These are phyloP conservation scores for Corydoras maculifer DNA, from an alignment of 2,113 vertebrate genomes.

Conservation along the genomic window DNA sequence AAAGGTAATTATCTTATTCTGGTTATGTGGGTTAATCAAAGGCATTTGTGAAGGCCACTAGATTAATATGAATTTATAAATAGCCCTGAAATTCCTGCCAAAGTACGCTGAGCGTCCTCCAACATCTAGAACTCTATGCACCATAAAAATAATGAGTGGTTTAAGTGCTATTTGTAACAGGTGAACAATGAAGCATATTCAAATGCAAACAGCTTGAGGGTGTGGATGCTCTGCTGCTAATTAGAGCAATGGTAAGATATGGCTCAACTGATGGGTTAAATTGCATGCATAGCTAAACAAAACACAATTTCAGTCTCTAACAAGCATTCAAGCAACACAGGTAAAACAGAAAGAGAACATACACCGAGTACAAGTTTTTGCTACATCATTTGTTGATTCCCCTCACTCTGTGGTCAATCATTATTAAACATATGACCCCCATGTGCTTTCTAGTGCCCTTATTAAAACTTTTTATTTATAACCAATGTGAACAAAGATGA, in stretches of 20 bases:
- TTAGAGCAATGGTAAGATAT: neutral
- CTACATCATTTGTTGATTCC: neutral
- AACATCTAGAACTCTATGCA: conserved; percentile 28
- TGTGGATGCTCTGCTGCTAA: neutral
- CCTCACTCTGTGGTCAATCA: neutral
- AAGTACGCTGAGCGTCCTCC: conserved; percentile 28
- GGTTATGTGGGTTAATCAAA: conserved; percentile 47
- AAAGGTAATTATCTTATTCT: conserved; percentile 50
- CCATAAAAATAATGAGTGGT: conserved; percentile 7
- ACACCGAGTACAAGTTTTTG: neutral
- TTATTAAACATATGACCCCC: neutral
- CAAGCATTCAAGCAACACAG: conserved; percentile 9
- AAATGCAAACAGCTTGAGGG: conserved; percentile 15
- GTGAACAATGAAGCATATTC: conserved; percentile 16
- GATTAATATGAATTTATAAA: conserved; percentile 46
- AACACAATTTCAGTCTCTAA: conserved; percentile 10
- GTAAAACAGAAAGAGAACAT: conserved; percentile 6
- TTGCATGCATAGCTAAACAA: neutral
- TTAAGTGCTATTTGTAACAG: conserved; percentile 18
- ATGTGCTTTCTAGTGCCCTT: neutral
- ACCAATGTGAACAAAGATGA: neutral
- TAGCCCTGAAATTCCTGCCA: conserved; percentile 34
- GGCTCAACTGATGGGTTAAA: neutral
- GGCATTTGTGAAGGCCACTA: conserved; percentile 29
- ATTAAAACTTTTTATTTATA: neutral